Conservation (phyloP, 2,113 vertebrate species). For the Acrocephalus kingi region DNA sequence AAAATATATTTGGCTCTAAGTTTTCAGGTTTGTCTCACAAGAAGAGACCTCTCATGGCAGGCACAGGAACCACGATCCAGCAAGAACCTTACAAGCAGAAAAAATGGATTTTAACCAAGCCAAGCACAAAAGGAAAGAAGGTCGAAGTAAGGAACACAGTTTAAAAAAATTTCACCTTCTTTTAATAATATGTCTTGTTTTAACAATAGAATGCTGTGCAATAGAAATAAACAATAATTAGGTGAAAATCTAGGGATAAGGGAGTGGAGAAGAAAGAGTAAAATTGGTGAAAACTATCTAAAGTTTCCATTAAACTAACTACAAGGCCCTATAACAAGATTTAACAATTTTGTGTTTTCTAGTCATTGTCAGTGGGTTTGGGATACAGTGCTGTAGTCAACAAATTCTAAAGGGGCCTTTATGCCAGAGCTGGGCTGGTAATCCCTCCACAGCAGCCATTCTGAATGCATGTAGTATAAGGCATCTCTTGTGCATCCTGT, state of each 20-base stretch:
- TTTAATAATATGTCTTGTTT: neutral
- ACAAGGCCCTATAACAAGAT: neutral
- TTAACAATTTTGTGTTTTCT: conserved; percentile 41
- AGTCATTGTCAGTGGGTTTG: conserved; percentile 51
- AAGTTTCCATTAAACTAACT: conserved; percentile 15
- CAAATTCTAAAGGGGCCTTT: conserved; percentile 52
- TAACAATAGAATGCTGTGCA: neutral
- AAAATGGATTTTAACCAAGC: neutral
- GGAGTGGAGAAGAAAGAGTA: neutral
- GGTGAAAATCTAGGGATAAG: neutral
- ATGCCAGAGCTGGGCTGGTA: neutral
- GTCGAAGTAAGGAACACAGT: neutral
- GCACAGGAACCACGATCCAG: neutral
- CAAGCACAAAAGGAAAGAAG: neutral
- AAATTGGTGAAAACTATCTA: conserved; percentile 16
- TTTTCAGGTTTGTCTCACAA: neutral
- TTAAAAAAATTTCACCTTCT: rapidly evolving
- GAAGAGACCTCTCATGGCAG: neutral
- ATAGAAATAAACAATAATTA: neutral
- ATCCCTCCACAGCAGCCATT: conserved; percentile 11
- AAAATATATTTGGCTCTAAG: neutral
- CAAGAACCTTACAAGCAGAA: neutral
- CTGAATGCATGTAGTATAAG: neutral
- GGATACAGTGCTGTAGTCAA: conserved; percentile 49
- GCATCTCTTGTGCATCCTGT: neutral